A percentile compares a stretch with the other conserved stretches of the same genome.
Conservation (phyloP, 2,888 invertebrate genomes). For the Heliconius charithonia region DNA sequence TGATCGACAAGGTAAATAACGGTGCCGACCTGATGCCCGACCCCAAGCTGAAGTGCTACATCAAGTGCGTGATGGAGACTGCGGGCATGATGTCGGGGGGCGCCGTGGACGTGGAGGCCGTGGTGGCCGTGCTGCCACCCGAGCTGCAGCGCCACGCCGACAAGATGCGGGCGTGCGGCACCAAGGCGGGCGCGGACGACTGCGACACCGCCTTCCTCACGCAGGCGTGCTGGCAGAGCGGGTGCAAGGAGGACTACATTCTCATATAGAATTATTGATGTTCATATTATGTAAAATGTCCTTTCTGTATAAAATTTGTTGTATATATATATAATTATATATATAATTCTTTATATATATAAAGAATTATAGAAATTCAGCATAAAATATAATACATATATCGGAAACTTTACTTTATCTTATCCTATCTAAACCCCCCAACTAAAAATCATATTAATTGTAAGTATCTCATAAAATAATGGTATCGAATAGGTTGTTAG, state of each 20-base stretch:
- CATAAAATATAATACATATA: too few relatives aligned
- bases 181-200: slow-evolving; percentile 66
- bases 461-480: too few relatives aligned
- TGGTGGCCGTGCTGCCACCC: slow-evolving; percentile 68
- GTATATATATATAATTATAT: too few relatives aligned
- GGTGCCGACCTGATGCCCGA: slow-evolving; percentile 68
- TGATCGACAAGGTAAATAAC: slow-evolving; percentile 65
- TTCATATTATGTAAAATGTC: background rate
- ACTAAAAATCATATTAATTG: too few relatives aligned
- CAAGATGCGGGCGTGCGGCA: slow-evolving; percentile 63
- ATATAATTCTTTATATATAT: too few relatives aligned
- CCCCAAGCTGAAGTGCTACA: slow-evolving; percentile 70
- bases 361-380: too few relatives aligned
- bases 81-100: slow-evolving; percentile 75
- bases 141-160: slow-evolving; percentile 58
- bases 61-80: slow-evolving; percentile 77
- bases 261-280: slow-evolving; percentile 58
- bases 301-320: too few relatives aligned
- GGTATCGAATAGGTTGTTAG: too few relatives aligned
- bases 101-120: slow-evolving; percentile 69
- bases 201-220: slow-evolving; percentile 75
- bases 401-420: too few relatives aligned
- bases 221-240: slow-evolving; percentile 74
- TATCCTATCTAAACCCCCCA: too few relatives aligned
- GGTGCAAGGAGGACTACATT: slow-evolving; percentile 66